Evolutionary conservation across 2,113 vertebrate species (phyloP).

Genomic region (Puffinus mauretanicus): DNA sequence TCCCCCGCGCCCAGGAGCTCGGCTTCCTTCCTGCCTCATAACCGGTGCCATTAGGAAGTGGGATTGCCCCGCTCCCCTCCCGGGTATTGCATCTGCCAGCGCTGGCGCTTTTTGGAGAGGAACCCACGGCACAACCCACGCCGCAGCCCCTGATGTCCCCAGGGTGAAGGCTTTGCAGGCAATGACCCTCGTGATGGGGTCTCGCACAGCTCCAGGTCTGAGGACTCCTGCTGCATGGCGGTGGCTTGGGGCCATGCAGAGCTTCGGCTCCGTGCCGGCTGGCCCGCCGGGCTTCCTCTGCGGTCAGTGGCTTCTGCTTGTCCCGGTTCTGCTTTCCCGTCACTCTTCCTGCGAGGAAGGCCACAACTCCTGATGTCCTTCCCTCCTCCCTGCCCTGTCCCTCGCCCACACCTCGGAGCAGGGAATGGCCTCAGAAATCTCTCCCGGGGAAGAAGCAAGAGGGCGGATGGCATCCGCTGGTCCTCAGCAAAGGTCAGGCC

Average conservation of each 20-base stretch:
- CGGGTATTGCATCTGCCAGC: fast-evolving
- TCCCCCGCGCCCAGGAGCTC: not conserved
- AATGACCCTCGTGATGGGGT: not conserved
- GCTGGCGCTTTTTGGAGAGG: not conserved
- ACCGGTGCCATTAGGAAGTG: not conserved
- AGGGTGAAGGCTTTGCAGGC: too few species aligned
- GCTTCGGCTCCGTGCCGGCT: not conserved
- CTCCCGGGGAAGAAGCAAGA: not conserved
- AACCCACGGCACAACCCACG: fast-evolving
- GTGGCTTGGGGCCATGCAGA: not conserved
- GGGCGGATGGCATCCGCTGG: fast-evolving
- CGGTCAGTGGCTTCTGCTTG: not conserved
- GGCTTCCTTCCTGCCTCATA: not conserved
- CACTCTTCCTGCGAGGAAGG: not conserved
- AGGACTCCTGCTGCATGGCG: fast-evolving
- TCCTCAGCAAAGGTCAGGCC: not conserved
- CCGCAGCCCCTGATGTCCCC: not conserved
- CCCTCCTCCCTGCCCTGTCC: not conserved
- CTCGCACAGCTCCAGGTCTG: fast-evolving
- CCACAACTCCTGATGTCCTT: not conserved
- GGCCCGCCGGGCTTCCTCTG: not conserved
- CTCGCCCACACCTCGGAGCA: fast-evolving
- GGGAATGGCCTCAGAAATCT: not conserved
- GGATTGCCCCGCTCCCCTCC: not conserved
- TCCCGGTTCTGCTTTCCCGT: not conserved